These are phyloP conservation scores for Probaryconus sp. DNA, from an alignment of 1,140 invertebrate genomes.

Conservation along the genomic window DNA sequence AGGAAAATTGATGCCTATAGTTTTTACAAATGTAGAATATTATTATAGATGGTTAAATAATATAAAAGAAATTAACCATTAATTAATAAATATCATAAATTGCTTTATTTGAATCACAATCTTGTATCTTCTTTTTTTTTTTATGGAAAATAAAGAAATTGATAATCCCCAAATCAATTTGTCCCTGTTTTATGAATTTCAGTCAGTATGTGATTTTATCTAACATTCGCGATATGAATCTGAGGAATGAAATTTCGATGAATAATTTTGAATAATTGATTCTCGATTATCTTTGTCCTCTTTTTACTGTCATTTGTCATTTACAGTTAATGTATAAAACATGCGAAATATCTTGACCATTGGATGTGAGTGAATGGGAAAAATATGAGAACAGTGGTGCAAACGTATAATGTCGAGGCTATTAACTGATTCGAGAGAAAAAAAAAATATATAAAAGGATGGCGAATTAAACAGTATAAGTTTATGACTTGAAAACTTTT, in stretches of 20 bases:
- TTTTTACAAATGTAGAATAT: too few relatives aligned
- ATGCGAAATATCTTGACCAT: not conserved
- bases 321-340: constrained; percentile 4
- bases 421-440: too few relatives aligned
- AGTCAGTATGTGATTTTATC: too few relatives aligned
- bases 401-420: constrained; percentile 10
- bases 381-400: constrained; percentile 5
- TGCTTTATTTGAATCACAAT: too few relatives aligned
- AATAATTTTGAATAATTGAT: constrained; percentile 42
- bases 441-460: constrained; percentile 1
- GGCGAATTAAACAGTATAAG: constrained; percentile 13
- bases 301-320: constrained; percentile 34
- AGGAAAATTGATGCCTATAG: too few relatives aligned
- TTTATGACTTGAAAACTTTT: constrained; percentile 22
- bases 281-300: constrained; percentile 44
- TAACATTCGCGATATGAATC: constrained; percentile 27
- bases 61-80: too few relatives aligned
- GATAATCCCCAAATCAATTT: too few relatives aligned
- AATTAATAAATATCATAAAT: too few relatives aligned
- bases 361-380: constrained; percentile 12
- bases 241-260: constrained; percentile 37
- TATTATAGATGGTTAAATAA: too few relatives aligned
- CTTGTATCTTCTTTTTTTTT: too few relatives aligned
- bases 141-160: too few relatives aligned
- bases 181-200: too few relatives aligned